Evolutionary conservation across 2,888 invertebrate genomes (phyloP).

Genomic region (Drosophila macrospina): DNA sequence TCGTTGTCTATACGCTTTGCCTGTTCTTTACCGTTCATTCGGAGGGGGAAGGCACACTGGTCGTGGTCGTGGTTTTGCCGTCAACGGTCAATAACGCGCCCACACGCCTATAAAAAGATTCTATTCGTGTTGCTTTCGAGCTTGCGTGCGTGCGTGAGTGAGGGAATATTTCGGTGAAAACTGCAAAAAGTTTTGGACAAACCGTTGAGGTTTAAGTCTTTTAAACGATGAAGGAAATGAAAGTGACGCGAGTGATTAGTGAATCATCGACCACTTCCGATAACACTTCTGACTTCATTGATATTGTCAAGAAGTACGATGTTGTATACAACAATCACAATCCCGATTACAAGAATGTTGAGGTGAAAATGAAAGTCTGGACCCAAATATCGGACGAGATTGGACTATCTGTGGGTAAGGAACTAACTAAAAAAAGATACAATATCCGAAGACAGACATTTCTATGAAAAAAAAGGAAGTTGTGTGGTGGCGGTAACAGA

Average conservation of each 20-base stretch:
- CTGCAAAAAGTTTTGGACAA: slow-evolving; percentile 41
- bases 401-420: slow-evolving; percentile 84
- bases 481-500: slow-evolving; percentile 43
- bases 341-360: slow-evolving; percentile 85
- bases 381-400: slow-evolving; percentile 84
- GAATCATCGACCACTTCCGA: slow-evolving; percentile 84
- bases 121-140: slow-evolving; percentile 21
- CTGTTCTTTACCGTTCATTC: slow-evolving; percentile 44
- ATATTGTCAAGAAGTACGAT: slow-evolving; percentile 84
- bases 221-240: slow-evolving; percentile 72
- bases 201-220: slow-evolving; percentile 35
- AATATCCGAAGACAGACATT: slow-evolving; percentile 16
- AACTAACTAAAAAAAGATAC: slow-evolving; percentile 16
- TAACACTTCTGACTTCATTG: slow-evolving; percentile 84
- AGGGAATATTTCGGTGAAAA: slow-evolving; percentile 14
- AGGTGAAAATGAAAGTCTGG: slow-evolving; percentile 84
- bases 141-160: slow-evolving; percentile 20
- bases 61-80: slow-evolving; percentile 41
- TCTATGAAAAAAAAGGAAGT: slow-evolving; percentile 60
- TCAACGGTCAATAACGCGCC: slow-evolving; percentile 61
- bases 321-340: slow-evolving; percentile 85
- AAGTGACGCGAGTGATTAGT: slow-evolving; percentile 81
- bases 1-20: slow-evolving; percentile 27
- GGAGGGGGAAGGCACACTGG: slow-evolving; percentile 18
- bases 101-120: slow-evolving; percentile 67